phyloP scores from a whole-genome alignment of 2,797 vertebrate species.

The Gouania willdenowi region DNA sequence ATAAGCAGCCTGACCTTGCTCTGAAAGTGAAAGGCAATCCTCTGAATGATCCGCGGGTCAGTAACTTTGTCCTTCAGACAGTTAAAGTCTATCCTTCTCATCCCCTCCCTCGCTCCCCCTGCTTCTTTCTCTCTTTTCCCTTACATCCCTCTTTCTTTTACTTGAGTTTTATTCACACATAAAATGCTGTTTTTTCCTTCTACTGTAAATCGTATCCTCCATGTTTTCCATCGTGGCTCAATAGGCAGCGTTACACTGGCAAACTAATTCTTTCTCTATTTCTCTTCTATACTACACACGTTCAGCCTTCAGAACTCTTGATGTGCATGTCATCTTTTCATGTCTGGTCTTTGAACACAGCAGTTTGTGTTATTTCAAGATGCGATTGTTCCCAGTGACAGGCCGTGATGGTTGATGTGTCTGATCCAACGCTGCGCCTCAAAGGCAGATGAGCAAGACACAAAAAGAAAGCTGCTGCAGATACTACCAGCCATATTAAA shows the following conservation, averaged over 20 bases:
- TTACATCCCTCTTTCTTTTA: slow-evolving; percentile 37
- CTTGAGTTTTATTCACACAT: slow-evolving; percentile 39
- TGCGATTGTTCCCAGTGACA: slow-evolving; percentile 60
- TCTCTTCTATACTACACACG: too few species aligned
- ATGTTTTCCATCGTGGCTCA: slow-evolving; percentile 13
- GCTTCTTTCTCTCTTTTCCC: slow-evolving; percentile 19
- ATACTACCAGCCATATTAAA: slow-evolving; percentile 54
- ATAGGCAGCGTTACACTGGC: slow-evolving; percentile 18
- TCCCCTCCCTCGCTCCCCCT: slow-evolving; percentile 37
- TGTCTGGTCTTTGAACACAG: slow-evolving; percentile 61
- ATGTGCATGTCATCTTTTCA: slow-evolving; percentile 56
- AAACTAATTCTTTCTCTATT: too few species aligned
- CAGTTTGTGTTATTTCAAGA: slow-evolving; percentile 68
- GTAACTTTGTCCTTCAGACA: slow-evolving; percentile 82
- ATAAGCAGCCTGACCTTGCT: slow-evolving; percentile 82
- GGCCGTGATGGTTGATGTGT: slow-evolving; percentile 55
- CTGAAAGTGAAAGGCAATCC: slow-evolving; percentile 81
- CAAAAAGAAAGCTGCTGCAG: slow-evolving; percentile 22
- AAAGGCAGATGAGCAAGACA: slow-evolving; percentile 50
- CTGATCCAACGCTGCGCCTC: slow-evolving; percentile 55
- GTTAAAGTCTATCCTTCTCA: slow-evolving; percentile 79
- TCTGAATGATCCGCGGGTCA: slow-evolving; percentile 80
- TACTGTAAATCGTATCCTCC: slow-evolving; percentile 24
- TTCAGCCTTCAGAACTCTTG: neutral
- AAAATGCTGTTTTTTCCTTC: slow-evolving; percentile 29